Percentiles rank a stretch among this genome's conserved stretches.
phyloP scores from a whole-genome alignment of 2,797 vertebrate genomes.

The Phataginus tetradactyla region DNA sequence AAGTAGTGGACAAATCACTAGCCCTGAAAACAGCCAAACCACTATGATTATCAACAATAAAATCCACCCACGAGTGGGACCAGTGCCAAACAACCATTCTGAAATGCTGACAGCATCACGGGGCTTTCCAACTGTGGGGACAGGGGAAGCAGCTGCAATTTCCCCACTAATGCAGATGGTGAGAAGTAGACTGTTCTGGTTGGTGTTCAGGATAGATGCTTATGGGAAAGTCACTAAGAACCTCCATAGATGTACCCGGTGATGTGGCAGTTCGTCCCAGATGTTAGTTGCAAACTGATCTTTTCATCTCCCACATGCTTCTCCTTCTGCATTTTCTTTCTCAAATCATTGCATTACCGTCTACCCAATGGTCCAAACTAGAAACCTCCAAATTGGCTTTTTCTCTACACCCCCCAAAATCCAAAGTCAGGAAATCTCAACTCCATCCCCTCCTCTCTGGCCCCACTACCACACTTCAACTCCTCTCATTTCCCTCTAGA shows the following conservation, averaged over 20 bases:
- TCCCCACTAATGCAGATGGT: slow-evolving; percentile 22
- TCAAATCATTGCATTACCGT: slow-evolving; percentile 34
- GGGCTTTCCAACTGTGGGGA: slow-evolving; percentile 35
- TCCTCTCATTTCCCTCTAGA: not conserved
- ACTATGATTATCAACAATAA: slow-evolving; percentile 72
- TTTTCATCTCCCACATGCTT: slow-evolving; percentile 29
- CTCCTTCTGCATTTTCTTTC: not conserved
- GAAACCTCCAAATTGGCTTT: slow-evolving; percentile 18
- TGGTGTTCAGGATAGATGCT: not conserved
- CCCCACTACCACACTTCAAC: not conserved
- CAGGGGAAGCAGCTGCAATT: not conserved
- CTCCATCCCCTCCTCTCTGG: not conserved
- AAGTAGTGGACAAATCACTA: slow-evolving; percentile 54
- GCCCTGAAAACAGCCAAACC: slow-evolving; percentile 62
- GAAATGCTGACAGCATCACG: slow-evolving; percentile 41
- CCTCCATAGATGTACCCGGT: not conserved
- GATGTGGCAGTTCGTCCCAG: not conserved
- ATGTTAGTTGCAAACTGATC: not conserved
- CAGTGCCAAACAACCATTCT: slow-evolving; percentile 27
- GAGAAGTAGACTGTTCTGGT: not conserved
- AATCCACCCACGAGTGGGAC: slow-evolving; percentile 55
- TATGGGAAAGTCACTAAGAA: not conserved
- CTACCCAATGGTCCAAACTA: not conserved
- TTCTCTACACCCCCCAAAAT: not conserved
- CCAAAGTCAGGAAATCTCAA: not conserved